Evolutionary conservation across 2,888 invertebrate genomes (phyloP).

Genomic region (Eumerus sabulonum): DNA sequence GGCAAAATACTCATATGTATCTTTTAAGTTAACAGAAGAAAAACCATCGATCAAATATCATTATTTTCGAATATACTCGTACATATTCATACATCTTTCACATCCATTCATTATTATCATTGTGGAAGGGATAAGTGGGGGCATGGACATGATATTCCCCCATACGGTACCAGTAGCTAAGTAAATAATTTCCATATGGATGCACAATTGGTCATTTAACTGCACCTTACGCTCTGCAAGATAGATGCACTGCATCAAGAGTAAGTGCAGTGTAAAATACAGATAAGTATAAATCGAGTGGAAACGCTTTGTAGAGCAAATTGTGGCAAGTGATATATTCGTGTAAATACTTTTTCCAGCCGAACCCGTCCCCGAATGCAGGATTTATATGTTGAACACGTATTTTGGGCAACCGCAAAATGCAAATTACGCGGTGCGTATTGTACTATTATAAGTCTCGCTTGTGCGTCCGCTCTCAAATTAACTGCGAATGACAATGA

Average conservation of each 20-base stretch:
- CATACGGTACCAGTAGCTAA: conserved; percentile 58
- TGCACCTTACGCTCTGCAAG: conserved; percentile 43
- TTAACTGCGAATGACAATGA: conserved; percentile 65
- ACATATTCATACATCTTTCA: conserved; percentile 16
- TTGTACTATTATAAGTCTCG: conserved; percentile 21
- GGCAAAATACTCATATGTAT: no score
- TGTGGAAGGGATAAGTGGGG: neutral
- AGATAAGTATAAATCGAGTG: conserved; percentile 74
- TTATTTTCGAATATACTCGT: no score
- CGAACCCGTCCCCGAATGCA: conserved; percentile 14
- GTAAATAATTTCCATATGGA: conserved; percentile 78
- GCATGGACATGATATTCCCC: conserved; percentile 41
- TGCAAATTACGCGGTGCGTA: conserved; percentile 59
- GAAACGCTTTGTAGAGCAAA: conserved; percentile 61
- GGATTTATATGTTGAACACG: conserved; percentile 61
- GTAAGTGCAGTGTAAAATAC: conserved; percentile 78
- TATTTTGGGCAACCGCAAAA: conserved; percentile 58
- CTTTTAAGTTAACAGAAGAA: no score
- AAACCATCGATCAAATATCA: no score
- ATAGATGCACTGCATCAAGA: conserved; percentile 70
- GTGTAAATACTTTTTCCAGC: conserved; percentile 42
- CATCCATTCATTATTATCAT: neutral
- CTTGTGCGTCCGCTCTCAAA: conserved; percentile 50
- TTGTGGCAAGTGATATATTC: conserved; percentile 64
- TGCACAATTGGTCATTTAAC: conserved; percentile 72